Percentiles rank a stretch among this genome's conserved stretches.
These are phyloP conservation scores for Atta cephalotes DNA, from an alignment of 1,140 invertebrate species.

Conservation along the genomic window DNA sequence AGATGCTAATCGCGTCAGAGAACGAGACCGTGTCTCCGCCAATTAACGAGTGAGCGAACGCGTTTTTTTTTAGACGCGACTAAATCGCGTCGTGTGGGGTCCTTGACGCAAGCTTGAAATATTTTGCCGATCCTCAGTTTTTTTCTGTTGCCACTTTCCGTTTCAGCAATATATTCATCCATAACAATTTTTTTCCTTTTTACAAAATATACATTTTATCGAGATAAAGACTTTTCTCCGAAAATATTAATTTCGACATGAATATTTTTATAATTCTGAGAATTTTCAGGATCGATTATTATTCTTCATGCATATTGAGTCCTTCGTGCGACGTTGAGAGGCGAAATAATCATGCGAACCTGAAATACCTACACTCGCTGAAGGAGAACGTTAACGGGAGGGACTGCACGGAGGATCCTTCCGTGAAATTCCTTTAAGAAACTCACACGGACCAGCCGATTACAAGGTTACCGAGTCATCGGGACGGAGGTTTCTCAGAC, in stretches of 20 bases:
- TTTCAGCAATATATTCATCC: neutral
- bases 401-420: constrained; percentile 28
- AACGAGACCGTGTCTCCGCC: constrained; percentile 46
- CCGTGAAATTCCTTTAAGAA: constrained; percentile 41
- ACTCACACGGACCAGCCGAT: constrained; percentile 25
- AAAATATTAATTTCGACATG: neutral
- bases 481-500: constrained; percentile 55
- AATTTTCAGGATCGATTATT: neutral
- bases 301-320: neutral
- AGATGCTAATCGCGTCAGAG: constrained; percentile 60
- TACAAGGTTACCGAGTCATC: constrained; percentile 65
- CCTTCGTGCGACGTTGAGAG: neutral
- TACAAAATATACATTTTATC: too few relatives aligned
- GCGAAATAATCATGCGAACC: constrained; percentile 52
- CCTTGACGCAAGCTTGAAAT: neutral
- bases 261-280: neutral
- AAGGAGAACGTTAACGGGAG: constrained; percentile 54
- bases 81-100: constrained; percentile 1
- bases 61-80: neutral
- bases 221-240: neutral
- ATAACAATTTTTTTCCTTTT: neutral
- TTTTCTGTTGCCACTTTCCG: neutral
- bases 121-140: neutral
- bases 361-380: constrained; percentile 48
- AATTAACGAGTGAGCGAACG: constrained; percentile 41